A percentile compares a stretch with the other conserved stretches of the same genome.
phyloP scores from a whole-genome alignment of 2,113 vertebrate species.

The Polypterus bichir region DNA sequence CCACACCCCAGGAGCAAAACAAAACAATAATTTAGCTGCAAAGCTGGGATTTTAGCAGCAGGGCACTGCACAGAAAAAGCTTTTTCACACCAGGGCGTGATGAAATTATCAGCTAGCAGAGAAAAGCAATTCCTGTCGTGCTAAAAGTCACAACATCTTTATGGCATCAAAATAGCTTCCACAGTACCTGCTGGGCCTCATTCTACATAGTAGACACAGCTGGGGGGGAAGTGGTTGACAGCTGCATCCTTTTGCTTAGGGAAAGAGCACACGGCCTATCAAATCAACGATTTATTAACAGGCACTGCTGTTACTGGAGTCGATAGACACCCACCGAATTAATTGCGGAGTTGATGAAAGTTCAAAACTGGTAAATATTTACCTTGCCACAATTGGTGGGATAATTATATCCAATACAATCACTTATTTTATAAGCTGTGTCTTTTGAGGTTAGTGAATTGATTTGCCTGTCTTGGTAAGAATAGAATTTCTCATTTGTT shows the following conservation, averaged over 20 bases:
- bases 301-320: not conserved
- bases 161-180: slow-evolving; percentile 14
- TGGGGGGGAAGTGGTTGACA: slow-evolving; percentile 20
- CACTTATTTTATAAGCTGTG: no score
- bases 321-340: not conserved
- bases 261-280: slow-evolving; percentile 1
- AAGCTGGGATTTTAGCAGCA: slow-evolving; percentile 15
- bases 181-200: not conserved
- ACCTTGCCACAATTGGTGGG: no score
- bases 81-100: slow-evolving; percentile 9
- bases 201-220: slow-evolving; percentile 17
- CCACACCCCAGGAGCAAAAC: slow-evolving; percentile 1
- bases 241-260: slow-evolving; percentile 22
- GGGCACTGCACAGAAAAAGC: slow-evolving; percentile 5
- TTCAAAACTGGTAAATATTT: not conserved
- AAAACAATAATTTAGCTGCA: slow-evolving; percentile 17
- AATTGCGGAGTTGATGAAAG: not conserved
- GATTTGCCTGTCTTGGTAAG: no score
- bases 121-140: slow-evolving; percentile 9
- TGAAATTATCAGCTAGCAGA: slow-evolving; percentile 12
- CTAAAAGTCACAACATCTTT: slow-evolving; percentile 6
- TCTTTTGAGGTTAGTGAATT: no score
- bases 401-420: no score
- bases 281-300: not conserved
- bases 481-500: no score